A percentile compares a stretch with the other conserved stretches of the same genome.
phyloP scores from a whole-genome alignment of 1,140 invertebrate species.

The Ericerus pela region DNA sequence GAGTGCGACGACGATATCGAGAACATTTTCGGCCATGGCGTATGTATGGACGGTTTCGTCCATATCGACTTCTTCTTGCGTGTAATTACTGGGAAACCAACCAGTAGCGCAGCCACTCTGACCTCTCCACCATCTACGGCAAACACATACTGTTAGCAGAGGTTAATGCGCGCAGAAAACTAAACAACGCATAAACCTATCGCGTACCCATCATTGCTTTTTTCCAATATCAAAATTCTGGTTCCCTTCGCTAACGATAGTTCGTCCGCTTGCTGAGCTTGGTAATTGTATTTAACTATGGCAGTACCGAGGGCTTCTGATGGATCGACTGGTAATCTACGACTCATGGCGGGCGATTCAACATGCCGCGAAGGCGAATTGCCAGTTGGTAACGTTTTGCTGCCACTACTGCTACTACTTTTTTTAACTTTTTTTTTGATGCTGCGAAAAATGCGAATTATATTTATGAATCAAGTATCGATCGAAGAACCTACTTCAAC shows the following conservation, averaged over 20 bases:
- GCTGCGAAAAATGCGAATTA: too few species aligned
- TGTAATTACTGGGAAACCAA: slow-evolving; percentile 98
- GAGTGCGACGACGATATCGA: slow-evolving; percentile 86
- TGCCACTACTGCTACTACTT: slow-evolving; percentile 43
- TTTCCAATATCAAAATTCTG: slow-evolving; percentile 87
- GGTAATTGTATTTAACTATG: slow-evolving; percentile 94
- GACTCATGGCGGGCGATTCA: slow-evolving; percentile 57
- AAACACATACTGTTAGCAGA: too few species aligned
- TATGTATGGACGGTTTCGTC: slow-evolving; percentile 78
- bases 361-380: slow-evolving; percentile 59
- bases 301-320: slow-evolving; percentile 77
- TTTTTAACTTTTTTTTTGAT: slow-evolving; percentile 83
- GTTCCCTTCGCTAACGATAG: slow-evolving; percentile 81
- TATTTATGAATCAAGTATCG: too few species aligned
- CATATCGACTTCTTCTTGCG: slow-evolving; percentile 69
- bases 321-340: slow-evolving; percentile 60
- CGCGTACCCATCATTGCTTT: slow-evolving; percentile 81
- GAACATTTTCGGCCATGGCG: slow-evolving; percentile 78
- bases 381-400: slow-evolving; percentile 65
- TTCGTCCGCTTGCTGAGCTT: slow-evolving; percentile 93
- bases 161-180: too few species aligned
- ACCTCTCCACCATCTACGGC: slow-evolving; percentile 98
- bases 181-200: too few species aligned
- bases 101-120: slow-evolving; percentile 68
- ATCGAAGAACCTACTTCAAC: too few species aligned